Percentiles rank a stretch among this genome's conserved stretches.
phyloP scores from a whole-genome alignment of 2,113 vertebrate genomes.

The Saguinus imperator region DNA sequence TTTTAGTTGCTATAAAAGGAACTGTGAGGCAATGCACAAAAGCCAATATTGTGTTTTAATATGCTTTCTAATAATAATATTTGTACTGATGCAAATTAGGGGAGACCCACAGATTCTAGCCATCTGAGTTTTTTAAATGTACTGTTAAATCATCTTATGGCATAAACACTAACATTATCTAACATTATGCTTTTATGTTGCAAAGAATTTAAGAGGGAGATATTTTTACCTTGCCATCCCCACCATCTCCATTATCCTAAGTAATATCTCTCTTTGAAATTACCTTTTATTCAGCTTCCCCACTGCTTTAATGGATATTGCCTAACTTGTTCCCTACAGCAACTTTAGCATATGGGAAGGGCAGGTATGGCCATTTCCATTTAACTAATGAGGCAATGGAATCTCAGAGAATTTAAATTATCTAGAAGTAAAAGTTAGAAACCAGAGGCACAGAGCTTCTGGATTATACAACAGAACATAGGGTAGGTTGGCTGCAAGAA shows the following conservation, averaged over 20 bases:
- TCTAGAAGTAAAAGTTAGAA: background rate
- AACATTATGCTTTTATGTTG: slow-evolving; percentile 26
- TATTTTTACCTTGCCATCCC: background rate
- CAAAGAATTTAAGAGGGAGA: slow-evolving; percentile 11
- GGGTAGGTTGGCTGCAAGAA: background rate
- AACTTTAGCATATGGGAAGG: background rate
- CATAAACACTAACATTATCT: background rate
- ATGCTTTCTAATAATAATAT: background rate
- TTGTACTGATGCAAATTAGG: background rate
- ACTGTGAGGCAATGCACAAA: background rate
- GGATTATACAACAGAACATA: background rate
- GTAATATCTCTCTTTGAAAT: slow-evolving; percentile 24
- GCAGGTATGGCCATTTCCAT: background rate
- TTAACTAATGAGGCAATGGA: background rate
- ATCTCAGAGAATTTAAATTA: background rate
- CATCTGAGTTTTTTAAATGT: background rate
- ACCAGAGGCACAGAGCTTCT: background rate
- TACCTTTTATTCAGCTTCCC: background rate
- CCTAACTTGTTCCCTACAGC: background rate
- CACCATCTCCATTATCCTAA: background rate
- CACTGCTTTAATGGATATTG: background rate
- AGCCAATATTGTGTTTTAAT: slow-evolving; percentile 38
- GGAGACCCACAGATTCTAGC: background rate
- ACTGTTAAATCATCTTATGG: background rate
- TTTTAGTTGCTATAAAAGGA: slow-evolving; percentile 31